These are phyloP conservation scores for Pteronotus mesoamericanus DNA, from an alignment of 2,797 vertebrate genomes.

Conservation along the genomic window DNA sequence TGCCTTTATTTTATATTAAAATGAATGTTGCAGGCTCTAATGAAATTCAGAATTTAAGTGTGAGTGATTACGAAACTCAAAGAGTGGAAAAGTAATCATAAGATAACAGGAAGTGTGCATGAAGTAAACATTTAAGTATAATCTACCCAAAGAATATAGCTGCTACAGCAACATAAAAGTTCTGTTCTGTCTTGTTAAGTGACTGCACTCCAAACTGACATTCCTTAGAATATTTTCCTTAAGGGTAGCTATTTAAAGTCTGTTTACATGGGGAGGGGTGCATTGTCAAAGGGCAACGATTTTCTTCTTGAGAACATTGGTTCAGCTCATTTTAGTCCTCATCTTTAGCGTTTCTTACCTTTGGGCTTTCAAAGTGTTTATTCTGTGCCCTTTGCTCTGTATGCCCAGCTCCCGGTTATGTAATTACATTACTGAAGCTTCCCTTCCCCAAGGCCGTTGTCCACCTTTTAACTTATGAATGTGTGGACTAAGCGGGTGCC, in stretches of 20 bases:
- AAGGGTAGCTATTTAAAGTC: neutral
- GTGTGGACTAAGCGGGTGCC: neutral
- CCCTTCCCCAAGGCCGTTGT: neutral
- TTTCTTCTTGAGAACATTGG: neutral
- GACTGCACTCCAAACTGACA: neutral
- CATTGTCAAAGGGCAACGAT: neutral
- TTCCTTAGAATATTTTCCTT: slow-evolving; percentile 17
- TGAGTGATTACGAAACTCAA: neutral
- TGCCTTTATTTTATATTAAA: neutral
- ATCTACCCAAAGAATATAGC: neutral
- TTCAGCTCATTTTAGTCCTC: neutral
- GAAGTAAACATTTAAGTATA: neutral
- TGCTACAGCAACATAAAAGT: neutral
- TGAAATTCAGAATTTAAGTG: neutral
- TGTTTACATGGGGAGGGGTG: neutral
- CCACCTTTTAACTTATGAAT: neutral
- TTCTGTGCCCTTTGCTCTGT: neutral
- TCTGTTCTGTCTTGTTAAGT: neutral
- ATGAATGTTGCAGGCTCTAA: neutral
- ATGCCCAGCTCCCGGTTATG: neutral
- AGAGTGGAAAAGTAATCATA: neutral
- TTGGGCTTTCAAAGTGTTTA: neutral
- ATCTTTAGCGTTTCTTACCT: neutral
- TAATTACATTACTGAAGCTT: neutral
- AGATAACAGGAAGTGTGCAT: neutral